Percentiles rank a stretch among this genome's conserved stretches.
These are phyloP conservation scores for Corydoras maculifer DNA, from an alignment of 2,113 vertebrate species.

Conservation along the genomic window DNA sequence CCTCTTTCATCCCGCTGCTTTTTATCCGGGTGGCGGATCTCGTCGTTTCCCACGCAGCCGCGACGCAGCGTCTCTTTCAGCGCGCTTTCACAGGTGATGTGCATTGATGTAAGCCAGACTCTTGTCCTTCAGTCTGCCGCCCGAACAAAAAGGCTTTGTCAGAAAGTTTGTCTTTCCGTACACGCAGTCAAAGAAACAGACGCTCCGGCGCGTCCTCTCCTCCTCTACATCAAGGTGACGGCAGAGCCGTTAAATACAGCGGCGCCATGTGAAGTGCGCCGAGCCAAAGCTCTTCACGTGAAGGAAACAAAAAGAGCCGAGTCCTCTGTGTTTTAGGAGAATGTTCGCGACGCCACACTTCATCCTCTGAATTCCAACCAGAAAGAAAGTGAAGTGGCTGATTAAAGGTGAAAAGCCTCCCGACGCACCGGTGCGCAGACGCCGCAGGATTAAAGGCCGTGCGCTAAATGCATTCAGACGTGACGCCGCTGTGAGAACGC, in stretches of 20 bases:
- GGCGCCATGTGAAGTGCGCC: conserved; percentile 55
- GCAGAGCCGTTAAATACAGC: conserved; percentile 39
- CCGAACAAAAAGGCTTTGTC: conserved; percentile 50
- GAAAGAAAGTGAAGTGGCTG: too few relatives aligned
- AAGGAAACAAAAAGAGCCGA: conserved; percentile 19
- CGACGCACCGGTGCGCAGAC: too few relatives aligned
- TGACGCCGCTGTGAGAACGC: too few relatives aligned
- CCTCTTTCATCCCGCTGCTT: conserved; percentile 39
- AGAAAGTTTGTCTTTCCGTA: conserved; percentile 57
- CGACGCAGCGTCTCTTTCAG: conserved; percentile 28
- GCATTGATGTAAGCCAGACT: conserved; percentile 56
- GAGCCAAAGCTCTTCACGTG: conserved; percentile 20
- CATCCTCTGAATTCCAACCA: background rate
- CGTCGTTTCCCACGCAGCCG: conserved; percentile 20
- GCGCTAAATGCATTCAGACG: too few relatives aligned
- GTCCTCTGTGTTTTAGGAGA: conserved; percentile 12
- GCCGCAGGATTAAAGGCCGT: too few relatives aligned
- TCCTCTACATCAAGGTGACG: conserved; percentile 57
- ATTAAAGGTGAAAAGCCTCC: too few relatives aligned
- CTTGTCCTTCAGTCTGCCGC: conserved; percentile 56
- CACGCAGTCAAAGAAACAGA: conserved; percentile 42
- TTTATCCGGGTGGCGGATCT: conserved; percentile 43
- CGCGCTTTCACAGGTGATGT: conserved; percentile 34
- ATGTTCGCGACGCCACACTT: conserved; percentile 9
- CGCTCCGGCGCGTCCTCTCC: conserved; percentile 39